Evolutionary conservation across 2,797 vertebrate species (phyloP).

Genomic region (Crax fasciolata): DNA sequence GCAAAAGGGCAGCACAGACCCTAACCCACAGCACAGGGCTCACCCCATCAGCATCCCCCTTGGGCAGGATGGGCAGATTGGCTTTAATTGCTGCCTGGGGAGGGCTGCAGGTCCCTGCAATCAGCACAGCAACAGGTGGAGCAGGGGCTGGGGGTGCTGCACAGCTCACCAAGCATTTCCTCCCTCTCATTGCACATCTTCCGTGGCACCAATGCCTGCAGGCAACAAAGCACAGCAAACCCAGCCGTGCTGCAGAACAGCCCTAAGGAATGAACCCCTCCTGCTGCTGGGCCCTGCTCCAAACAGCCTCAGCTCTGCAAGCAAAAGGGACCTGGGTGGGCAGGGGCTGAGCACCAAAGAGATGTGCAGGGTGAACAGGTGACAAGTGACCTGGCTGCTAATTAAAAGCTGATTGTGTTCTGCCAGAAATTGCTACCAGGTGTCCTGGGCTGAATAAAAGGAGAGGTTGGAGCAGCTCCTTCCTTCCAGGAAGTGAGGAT

Average conservation of each 20-base stretch:
- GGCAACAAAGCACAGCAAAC: neutral
- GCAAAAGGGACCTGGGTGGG: too few species aligned
- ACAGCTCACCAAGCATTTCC: accelerated
- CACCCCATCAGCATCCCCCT: too few species aligned
- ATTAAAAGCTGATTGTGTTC: conserved; percentile 35
- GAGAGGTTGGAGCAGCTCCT: neutral
- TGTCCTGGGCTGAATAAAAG: neutral
- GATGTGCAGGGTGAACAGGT: neutral
- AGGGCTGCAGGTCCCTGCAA: neutral
- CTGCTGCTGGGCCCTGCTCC: accelerated
- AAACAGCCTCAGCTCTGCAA: accelerated
- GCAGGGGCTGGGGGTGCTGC: accelerated
- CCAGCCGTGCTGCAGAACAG: accelerated
- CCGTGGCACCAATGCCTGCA: accelerated
- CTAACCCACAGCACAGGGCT: too few species aligned
- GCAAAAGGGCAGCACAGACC: too few species aligned
- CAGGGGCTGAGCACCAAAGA: neutral
- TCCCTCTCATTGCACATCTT: accelerated
- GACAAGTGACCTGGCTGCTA: neutral
- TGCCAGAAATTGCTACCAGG: neutral
- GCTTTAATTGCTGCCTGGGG: too few species aligned
- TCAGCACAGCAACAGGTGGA: accelerated
- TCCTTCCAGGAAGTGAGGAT: too few species aligned
- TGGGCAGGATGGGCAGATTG: too few species aligned
- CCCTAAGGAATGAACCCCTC: accelerated